Evolutionary conservation across 2,888 invertebrate genomes (phyloP), one percentile per base, ranked within the genome.

Genomic region (Oxytorus armatus): DNA sequence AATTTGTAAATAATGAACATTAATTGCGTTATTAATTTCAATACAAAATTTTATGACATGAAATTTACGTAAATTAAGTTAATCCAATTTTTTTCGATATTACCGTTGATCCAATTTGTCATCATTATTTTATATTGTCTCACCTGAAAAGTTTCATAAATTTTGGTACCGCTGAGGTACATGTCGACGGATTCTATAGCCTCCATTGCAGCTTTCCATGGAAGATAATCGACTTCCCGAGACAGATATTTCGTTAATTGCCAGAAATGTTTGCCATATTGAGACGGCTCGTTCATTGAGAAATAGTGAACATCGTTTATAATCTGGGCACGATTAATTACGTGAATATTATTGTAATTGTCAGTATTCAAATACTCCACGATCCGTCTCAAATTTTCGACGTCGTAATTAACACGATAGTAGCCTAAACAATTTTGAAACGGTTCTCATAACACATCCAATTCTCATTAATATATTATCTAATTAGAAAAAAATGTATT

Each of bases 241-340:
- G 93, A 91, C 84, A 97, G 83, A 92, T 93, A 33, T 95, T 92
- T 78, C 93, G 93, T 49, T 95, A 92, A 0, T 93, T 93, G 72
- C 90, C 88, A 1, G 89, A 89, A 86, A 94, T 94, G 0, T 91
- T 79, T 53, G 93, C 83, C 1, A 0, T 90, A 86, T 92, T 87
- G 2, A 91, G 92, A 36, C 4, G 63, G 42, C 0, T 83, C 74
- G 11, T 21, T 11, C 10, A 44, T 92, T 3, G 95, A 95, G 69
- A 95, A 90, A 82, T 94, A 94, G 81, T 95, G 93, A 3, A 95
- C 92, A 89, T 98, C 98, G 85, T 96, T 96, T 0, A 97, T 91
- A 3, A 95, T 86, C 77, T 97, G 96, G 0, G 96, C 97, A 51
- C 97, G 93, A 90, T 96, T 97, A 7, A 95, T 86, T 0, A 93